Evolutionary conservation across 2,797 vertebrate genomes (phyloP), one percentile per base, ranked within the genome.

Genomic region (Sebastes trivittatus): DNA sequence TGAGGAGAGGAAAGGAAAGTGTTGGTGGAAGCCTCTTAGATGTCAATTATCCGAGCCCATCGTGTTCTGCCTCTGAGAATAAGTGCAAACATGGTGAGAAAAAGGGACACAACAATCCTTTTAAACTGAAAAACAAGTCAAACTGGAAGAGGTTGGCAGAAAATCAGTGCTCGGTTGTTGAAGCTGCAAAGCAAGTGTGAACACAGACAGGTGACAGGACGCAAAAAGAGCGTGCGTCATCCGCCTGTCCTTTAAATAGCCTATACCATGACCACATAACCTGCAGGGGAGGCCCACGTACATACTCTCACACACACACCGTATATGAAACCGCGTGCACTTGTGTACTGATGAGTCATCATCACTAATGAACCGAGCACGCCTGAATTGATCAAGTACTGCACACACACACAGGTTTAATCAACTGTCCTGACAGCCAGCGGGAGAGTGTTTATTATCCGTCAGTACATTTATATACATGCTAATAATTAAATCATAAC

Each of bases 291-390:
- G 36, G 27, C 30, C 11, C 64, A 70, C 23, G 9, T 11, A 60
- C 52, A 78, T 22, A 14, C 52, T 32, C 58, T 54, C 32, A 74
- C 32, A 77, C 69, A 69, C 30, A 59, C 49, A 52, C 20, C 7
- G 7, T 25, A 62, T 42, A 59, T 74, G 25, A 72, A 77, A 75
- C 77, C 9, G 13, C 59, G 20, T 71, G 80, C 32, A 22, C 58
- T 67, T 30, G 4, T 66, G n/a, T 54, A 55, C 36, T 36, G 61
- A 75, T 89, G 88, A 90, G 79, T 91, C 91, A 91, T 77, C 67
- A 52, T 29, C 60, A 42, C 63, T 87, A 89, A 89, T 85, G 75
- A 93, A 80, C 29, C 30, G 4, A 78, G 29, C 63, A 27, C 42
- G 61, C 22, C 75, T 72, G 59, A 80, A 77, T 65, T 72, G 61